Evolutionary conservation across 1,140 invertebrate species (phyloP), one percentile per base, ranked within the genome.

Genomic region (Drosophila pachea): DNA sequence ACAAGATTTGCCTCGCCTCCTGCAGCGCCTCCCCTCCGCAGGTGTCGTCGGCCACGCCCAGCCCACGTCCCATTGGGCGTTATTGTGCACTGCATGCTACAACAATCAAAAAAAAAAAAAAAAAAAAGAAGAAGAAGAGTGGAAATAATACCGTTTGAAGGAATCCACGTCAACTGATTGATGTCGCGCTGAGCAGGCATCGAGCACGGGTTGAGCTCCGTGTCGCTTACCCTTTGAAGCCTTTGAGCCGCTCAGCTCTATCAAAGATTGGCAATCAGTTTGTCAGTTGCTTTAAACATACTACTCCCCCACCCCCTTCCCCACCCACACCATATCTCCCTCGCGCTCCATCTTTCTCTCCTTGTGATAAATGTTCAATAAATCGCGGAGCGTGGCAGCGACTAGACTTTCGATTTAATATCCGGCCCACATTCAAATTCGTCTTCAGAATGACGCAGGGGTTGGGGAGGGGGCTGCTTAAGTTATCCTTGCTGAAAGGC

Each of bases 161-260:
- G 67, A 63, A 82, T 71, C 75, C 79, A 66, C 63, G 54, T 33
- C 40, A 49, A 58, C 72, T 82, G 78, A 83, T 82, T 82, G 78
- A 82, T 82, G 78, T 78, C 32, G 53, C 56, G 60, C 45, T 65
- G 64, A 36, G 36, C 42, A 4, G 42, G 42, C 5, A 22, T 22
- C 22, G 22, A 22, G 22, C 12, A 22, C 9, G 54, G 12, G 54
- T 33, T 16, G 8, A 45, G 9, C 40, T 14, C n/a, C 40, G 40
- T 11, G 48, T 7, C 29, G 31, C 11, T n/a, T 50, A 50, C 29
- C 43, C 56, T 36, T 59, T 47, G 16, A 49, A 4, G 5, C 40
- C 2, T 43, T 42, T 12, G 12, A 38, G 36, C 36, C 36, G 36
- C 16, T 47, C 35, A 38, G 16, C 31, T 22, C 45, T 38, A 35